Evolutionary conservation across 2,113 vertebrate genomes (phyloP), one percentile per base, ranked within the genome.

Genomic region (Calcarius ornatus): DNA sequence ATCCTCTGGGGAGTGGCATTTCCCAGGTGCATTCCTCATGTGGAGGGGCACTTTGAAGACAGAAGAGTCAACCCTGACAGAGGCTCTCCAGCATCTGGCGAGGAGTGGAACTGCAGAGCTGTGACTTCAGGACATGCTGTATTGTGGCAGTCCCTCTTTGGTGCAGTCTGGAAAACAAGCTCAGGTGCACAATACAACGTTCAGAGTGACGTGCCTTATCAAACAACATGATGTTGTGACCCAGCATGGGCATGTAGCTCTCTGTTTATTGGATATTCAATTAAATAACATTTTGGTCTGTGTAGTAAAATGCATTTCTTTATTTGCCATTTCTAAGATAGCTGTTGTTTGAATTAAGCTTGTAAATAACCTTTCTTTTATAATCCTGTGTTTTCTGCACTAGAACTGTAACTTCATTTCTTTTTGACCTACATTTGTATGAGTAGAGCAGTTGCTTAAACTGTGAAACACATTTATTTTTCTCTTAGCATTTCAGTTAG

Each of bases 381-480:
- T 25, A 13, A 31, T 73, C 38, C 33, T 54, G 17, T 59, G 42
- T 47, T 83, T 42, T n/a, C 47, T 85, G 23, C 22, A 17, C 24
- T 78, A 30, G 19, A 47, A 28, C 38, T 75, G 33, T 45, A 61
- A 84, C 60, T 88, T 78, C 10, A 57, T 75, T 90, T 78, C 38
- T 84, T 43, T 77, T 38, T 70, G 47, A 70, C 59, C 54, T 86
- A 51, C 21, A 66, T 31, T 86, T 92, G 17, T 82, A 20, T 18
- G n/a, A 88, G n/a, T 64, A 56, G 53, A 82, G 47, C 19, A 64
- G 33, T 51, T 86, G 33, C 61, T 68, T 60, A 31, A 64, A 48
- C 61, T 71, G 28, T 63, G 77, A 82, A 94, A 79, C 69, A 27
- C 20, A 24, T 69, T 94, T 82, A 53, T 82, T 93, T 76, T 88